phyloP scores from a whole-genome alignment of 2,113 vertebrate species.

The Gallinago paraguaiae region DNA sequence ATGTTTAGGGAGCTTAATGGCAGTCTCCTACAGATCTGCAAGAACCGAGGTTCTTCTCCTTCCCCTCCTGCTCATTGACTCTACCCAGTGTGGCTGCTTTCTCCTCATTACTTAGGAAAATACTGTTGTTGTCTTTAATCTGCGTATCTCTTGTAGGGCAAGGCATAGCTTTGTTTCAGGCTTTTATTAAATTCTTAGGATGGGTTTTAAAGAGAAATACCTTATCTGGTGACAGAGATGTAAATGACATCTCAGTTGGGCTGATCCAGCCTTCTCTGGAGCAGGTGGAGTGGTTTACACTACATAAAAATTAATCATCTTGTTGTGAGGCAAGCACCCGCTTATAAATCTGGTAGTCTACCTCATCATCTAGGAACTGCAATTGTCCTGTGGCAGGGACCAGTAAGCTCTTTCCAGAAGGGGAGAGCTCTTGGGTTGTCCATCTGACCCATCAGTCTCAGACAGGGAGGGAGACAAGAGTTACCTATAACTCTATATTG shows the following conservation, averaged over 20 bases:
- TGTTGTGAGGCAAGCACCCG: background rate
- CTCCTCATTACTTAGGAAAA: background rate
- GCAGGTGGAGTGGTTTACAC: background rate
- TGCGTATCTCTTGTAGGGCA: background rate
- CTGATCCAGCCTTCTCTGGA: background rate
- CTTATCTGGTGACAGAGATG: background rate
- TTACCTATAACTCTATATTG: background rate
- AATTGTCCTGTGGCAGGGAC: background rate
- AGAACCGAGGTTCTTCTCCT: background rate
- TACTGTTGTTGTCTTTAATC: background rate
- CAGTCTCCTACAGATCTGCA: background rate
- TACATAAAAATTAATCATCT: background rate
- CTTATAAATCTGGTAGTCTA: background rate
- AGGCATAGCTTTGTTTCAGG: background rate
- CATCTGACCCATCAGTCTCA: background rate
- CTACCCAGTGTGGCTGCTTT: background rate
- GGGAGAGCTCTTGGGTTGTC: background rate
- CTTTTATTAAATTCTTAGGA: background rate
- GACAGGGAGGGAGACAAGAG: background rate
- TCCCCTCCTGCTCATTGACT: rapidly evolving
- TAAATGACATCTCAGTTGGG: background rate
- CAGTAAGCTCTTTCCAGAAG: background rate
- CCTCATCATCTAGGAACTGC: background rate
- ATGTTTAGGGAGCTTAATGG: background rate
- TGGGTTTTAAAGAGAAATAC: background rate